These are phyloP conservation scores for Neuroterus valhalla DNA, from an alignment of 1,140 invertebrate species.

Conservation along the genomic window DNA sequence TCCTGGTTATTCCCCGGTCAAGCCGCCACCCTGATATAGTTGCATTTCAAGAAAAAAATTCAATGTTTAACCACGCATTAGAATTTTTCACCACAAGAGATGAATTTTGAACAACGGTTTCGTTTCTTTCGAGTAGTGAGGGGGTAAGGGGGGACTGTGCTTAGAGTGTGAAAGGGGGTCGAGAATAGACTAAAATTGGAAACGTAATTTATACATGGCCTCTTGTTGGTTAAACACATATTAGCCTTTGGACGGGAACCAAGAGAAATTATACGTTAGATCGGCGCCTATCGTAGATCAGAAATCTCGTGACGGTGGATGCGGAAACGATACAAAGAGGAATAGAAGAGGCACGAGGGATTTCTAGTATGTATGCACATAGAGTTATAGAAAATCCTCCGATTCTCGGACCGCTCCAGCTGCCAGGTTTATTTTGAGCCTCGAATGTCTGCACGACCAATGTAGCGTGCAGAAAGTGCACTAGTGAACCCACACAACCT, in stretches of 20 bases:
- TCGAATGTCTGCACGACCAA: slow-evolving; percentile 22
- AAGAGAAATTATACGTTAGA: neutral
- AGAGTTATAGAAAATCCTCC: slow-evolving; percentile 1
- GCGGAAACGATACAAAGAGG: slow-evolving; percentile 11
- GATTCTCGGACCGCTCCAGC: slow-evolving; percentile 35
- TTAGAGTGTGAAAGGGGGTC: no score
- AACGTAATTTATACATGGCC: no score
- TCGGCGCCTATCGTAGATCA: slow-evolving; percentile 14
- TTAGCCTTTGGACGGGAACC: slow-evolving; percentile 5
- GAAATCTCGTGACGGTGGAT: slow-evolving; percentile 18
- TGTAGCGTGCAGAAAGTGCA: slow-evolving; percentile 25
- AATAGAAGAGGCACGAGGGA: neutral
- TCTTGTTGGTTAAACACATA: neutral
- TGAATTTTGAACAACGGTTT: no score
- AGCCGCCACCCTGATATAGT: no score
- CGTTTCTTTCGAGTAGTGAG: no score
- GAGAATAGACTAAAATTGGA: no score
- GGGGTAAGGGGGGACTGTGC: no score
- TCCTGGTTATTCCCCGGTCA: no score
- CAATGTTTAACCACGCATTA: no score
- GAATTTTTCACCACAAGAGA: no score
- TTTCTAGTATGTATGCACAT: slow-evolving; percentile 3
- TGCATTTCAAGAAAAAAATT: no score
- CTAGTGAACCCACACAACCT: slow-evolving; percentile 1
- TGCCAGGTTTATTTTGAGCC: slow-evolving; percentile 45